A percentile compares a stretch with the other conserved stretches of the same genome.
Conservation (phyloP, 2,113 vertebrate genomes). For the Semicossyphus pulcher region DNA sequence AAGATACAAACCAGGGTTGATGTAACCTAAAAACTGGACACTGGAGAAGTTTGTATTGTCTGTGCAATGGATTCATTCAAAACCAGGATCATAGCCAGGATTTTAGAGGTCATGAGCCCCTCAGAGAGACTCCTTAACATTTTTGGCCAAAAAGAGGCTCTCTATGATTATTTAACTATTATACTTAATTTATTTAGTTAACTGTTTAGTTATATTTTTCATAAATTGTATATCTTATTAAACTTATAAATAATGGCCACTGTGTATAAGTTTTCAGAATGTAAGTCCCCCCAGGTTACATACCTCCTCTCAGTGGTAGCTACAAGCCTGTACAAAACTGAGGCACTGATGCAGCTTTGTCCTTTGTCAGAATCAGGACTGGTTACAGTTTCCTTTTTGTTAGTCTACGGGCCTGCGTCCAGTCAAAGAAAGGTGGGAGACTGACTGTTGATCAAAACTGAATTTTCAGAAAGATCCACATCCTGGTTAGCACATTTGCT, state of each 20-base stretch:
- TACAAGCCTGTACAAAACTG: not conserved
- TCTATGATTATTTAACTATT: not conserved
- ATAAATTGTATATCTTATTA: not conserved
- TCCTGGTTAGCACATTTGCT: not conserved
- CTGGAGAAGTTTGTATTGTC: not conserved
- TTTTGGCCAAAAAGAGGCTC: not conserved
- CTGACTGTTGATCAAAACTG: not conserved
- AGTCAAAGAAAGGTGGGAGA: not conserved
- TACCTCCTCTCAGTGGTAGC: not conserved
- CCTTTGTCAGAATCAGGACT: not conserved
- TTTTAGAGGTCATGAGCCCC: not conserved
- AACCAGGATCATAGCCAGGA: not conserved
- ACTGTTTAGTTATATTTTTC: not conserved
- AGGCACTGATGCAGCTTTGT: not conserved
- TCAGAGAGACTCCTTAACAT: not conserved
- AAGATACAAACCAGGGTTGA: conserved; percentile 41
- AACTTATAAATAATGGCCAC: not conserved
- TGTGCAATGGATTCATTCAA: not conserved
- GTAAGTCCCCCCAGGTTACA: not conserved
- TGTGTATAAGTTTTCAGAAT: not conserved
- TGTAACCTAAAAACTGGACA: conserved; percentile 4
- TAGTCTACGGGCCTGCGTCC: not conserved
- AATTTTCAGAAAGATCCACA: not conserved
- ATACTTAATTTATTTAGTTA: not conserved
- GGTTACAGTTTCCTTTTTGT: not conserved